Percentiles rank a stretch among this genome's conserved stretches.
Evolutionary conservation across 2,113 vertebrate species (phyloP).

Genomic region (Tichodroma muraria): DNA sequence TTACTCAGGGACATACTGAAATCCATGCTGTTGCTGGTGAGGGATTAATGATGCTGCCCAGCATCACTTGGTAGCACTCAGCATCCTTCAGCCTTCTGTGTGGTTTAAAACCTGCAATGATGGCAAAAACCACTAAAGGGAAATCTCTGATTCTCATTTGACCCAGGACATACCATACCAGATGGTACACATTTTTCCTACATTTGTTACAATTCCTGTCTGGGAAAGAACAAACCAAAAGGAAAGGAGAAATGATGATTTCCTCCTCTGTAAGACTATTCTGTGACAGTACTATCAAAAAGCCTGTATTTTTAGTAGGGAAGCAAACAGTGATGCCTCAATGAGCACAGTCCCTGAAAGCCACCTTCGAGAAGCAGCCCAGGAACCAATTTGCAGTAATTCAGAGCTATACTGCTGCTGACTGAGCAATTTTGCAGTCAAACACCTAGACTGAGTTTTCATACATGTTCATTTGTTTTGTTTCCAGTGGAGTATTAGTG

Average conservation of each 20-base stretch:
- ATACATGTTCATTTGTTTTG: background rate
- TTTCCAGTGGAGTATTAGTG: slow-evolving; percentile 1
- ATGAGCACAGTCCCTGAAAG: background rate
- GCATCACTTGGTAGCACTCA: background rate
- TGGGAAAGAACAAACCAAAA: background rate
- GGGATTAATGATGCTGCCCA: background rate
- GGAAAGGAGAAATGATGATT: background rate
- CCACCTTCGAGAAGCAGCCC: background rate
- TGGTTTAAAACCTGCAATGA: background rate
- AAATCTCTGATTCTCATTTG: background rate
- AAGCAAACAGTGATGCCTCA: background rate
- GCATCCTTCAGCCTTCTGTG: background rate
- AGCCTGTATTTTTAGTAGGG: background rate
- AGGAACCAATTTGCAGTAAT: background rate
- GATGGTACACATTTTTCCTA: background rate
- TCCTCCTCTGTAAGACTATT: background rate
- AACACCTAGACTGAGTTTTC: background rate
- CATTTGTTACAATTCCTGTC: background rate
- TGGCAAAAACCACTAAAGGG: background rate
- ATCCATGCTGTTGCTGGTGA: background rate
- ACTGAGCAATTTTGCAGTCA: background rate
- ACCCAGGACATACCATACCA: background rate
- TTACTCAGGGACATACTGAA: background rate
- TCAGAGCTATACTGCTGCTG: background rate
- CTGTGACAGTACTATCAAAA: background rate